phyloP scores from a whole-genome alignment of 2,113 vertebrate species.

The Apaloderma vittatum region DNA sequence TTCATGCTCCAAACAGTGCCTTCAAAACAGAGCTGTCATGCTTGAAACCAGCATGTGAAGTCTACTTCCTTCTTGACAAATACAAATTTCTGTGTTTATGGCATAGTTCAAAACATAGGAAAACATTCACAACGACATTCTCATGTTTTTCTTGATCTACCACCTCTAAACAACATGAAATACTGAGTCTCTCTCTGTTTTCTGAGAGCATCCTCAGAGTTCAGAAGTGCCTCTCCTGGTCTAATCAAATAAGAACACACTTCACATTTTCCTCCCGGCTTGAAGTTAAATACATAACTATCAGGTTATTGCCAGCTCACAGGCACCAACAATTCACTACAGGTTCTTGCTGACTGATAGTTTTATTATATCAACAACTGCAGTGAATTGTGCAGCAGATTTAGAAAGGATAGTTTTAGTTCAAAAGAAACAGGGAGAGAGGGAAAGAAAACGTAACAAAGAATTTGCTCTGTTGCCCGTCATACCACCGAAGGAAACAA shows the following conservation, averaged over 20 bases:
- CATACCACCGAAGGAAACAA: conserved; percentile 3
- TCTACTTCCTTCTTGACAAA: neutral
- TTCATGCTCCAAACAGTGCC: neutral
- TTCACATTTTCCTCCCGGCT: neutral
- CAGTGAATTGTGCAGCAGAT: neutral
- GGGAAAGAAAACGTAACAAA: neutral
- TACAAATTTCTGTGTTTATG: neutral
- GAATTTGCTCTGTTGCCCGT: conserved; percentile 22
- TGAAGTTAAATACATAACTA: neutral
- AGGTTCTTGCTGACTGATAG: neutral
- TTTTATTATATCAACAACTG: neutral
- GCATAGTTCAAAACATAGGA: neutral
- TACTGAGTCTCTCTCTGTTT: neutral
- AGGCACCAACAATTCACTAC: neutral
- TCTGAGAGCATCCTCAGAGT: neutral
- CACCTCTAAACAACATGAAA: neutral
- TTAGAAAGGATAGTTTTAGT: neutral
- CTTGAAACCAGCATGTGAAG: neutral
- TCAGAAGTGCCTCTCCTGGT: neutral
- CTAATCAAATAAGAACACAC: neutral
- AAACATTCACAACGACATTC: neutral
- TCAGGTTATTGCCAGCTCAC: neutral
- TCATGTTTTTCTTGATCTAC: neutral
- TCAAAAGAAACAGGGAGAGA: neutral
- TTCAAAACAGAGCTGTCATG: neutral